Base-by-base conservation (phyloP, 2,888 invertebrate genomes). In the Ormyrus thymus region DNA sequence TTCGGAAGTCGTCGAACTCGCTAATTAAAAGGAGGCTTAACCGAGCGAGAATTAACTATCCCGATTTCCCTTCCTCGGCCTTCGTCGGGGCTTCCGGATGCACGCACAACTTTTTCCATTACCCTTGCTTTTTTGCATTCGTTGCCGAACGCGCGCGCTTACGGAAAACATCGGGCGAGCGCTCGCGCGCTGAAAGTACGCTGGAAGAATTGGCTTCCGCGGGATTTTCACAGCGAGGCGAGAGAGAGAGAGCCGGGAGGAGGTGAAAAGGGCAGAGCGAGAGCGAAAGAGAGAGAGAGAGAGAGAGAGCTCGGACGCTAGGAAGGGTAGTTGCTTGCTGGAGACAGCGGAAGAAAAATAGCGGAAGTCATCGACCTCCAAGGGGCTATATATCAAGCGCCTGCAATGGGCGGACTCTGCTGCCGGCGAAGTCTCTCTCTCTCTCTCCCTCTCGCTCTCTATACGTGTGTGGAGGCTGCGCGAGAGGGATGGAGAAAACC, bases 331-430 rank as follows among this genome's bases (percentile, higher is more conserved):
- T 89, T 88, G 89, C 88, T 89, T 91, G 91, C 90, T 90, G 90
- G 91, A 91, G 92, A 92, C 92, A 92, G 91, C 90, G 90, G 90
- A 92, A 92, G 92, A 92, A 92, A 92, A 92, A 92, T 92, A 91
- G 91, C 91, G 91, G 91, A 91, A 92, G 91, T 92, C 92, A 91
- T 92, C 92, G 92, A 92, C 92, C 92, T 92, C 92, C 91, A 90
- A 91, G 91, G 91, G 89, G 91, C 92, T 90, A 92, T 92, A 92
- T 91, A 92, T 90, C 90, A 90, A 87, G 85, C 85, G 85, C 79
- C 85, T 85, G 86, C 85, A 83, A 84, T 84, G 86, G 82, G 84
- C 84, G 85, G 82, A 82, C 83, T 74, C 72, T 10, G 6, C 73
- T 53, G 70, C 43, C 45, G 46, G 61, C 51, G 59, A 59, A 77